These are phyloP conservation scores for Xiphophorus maculatus DNA, from an alignment of 2,113 vertebrate species.

Conservation along the genomic window DNA sequence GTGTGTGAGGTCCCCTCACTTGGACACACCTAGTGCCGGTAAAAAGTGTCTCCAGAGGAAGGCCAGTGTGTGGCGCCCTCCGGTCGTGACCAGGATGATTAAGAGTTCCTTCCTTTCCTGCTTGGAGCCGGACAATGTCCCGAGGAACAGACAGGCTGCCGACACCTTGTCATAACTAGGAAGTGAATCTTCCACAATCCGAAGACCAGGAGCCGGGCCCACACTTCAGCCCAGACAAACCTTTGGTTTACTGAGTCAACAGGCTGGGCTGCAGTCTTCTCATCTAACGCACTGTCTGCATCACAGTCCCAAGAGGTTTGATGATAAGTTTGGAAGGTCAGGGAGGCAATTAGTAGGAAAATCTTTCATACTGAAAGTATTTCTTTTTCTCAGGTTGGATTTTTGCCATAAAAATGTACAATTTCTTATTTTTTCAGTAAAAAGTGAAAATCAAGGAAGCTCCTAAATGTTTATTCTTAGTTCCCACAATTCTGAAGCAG, in stretches of 20 bases:
- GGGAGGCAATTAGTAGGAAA: background rate
- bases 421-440: background rate
- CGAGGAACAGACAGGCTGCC: slow-evolving; percentile 77
- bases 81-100: slow-evolving; percentile 71
- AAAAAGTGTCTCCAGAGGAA: slow-evolving; percentile 67
- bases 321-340: background rate
- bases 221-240: slow-evolving; percentile 27
- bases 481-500: too few species aligned
- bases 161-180: slow-evolving; percentile 69
- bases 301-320: rapidly evolving
- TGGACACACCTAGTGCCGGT: slow-evolving; percentile 55
- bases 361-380: background rate
- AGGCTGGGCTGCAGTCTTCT: background rate
- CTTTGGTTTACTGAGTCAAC: slow-evolving; percentile 24
- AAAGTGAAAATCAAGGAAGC: background rate
- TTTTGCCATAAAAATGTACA: background rate
- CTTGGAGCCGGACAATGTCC: slow-evolving; percentile 62
- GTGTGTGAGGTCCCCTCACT: background rate
- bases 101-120: slow-evolving; percentile 77
- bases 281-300: background rate
- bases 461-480: too few species aligned
- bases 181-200: slow-evolving; percentile 62
- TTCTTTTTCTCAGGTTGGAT: background rate
- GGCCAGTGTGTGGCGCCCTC: slow-evolving; percentile 55
- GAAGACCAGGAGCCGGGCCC: slow-evolving; percentile 31